phyloP scores from a whole-genome alignment of 2,888 invertebrate species.

The Drosophila buzzatii region DNA sequence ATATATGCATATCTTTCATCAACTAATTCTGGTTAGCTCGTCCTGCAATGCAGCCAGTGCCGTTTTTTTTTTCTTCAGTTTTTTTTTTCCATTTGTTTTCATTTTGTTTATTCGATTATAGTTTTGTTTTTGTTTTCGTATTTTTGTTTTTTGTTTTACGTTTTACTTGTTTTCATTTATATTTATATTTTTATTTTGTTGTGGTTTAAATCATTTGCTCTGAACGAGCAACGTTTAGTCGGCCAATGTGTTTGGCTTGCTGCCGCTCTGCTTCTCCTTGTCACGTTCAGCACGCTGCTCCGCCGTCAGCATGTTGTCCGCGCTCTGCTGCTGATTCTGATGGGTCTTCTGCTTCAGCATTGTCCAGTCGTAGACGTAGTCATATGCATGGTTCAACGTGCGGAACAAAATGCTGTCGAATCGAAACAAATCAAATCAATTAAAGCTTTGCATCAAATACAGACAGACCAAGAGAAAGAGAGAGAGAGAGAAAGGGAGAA shows the following conservation, averaged over 20 bases:
- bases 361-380: conserved; percentile 99
- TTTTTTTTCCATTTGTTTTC: background rate
- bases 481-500: background rate
- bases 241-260: conserved; percentile 73
- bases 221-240: conserved; percentile 53
- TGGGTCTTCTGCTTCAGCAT: conserved; percentile 96
- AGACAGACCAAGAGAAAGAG: background rate
- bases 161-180: background rate
- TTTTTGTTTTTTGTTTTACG: background rate
- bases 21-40: conserved; percentile 27
- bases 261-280: conserved; percentile 76
- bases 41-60: conserved; percentile 38
- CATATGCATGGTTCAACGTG: conserved; percentile 99
- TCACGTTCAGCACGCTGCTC: conserved; percentile 82
- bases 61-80: background rate
- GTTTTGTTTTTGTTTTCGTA: background rate
- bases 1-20: conserved; percentile 18
- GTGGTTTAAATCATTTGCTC: background rate
- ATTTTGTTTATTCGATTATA: conserved; percentile 20
- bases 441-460: background rate
- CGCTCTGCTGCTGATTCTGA: conserved; percentile 82
- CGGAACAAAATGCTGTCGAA: conserved; percentile 96
- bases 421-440: conserved; percentile 3
- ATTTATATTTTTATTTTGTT: conserved; percentile 3
- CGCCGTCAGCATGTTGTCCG: conserved; percentile 71